These are phyloP conservation scores for Aporophyla nigra DNA, from an alignment of 2,888 invertebrate genomes.

Conservation along the genomic window DNA sequence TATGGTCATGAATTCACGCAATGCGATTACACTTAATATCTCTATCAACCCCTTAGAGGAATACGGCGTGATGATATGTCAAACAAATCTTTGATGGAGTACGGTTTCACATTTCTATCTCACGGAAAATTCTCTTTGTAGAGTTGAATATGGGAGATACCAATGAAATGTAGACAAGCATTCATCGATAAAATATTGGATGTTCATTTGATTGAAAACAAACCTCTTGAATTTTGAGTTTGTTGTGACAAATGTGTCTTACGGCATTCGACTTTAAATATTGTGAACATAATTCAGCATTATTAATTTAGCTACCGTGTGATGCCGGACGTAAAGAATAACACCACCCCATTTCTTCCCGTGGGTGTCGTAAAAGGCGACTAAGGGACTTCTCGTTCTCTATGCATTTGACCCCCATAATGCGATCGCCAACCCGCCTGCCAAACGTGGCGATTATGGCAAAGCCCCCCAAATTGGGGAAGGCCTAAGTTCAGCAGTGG, in stretches of 20 bases:
- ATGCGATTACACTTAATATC: not conserved
- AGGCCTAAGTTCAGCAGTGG: too few relatives aligned
- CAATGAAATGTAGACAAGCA: slow-evolving; percentile 14
- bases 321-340: too few relatives aligned
- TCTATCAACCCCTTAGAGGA: not conserved
- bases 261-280: not conserved
- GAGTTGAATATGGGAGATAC: not conserved
- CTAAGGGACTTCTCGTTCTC: too few relatives aligned
- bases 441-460: too few relatives aligned
- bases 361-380: too few relatives aligned
- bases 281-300: too few relatives aligned
- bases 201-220: not conserved
- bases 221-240: not conserved
- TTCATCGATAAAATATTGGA: not conserved
- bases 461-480: too few relatives aligned
- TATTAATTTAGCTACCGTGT: too few relatives aligned
- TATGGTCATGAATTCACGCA: not conserved
- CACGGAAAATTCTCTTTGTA: slow-evolving; percentile 13
- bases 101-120: slow-evolving; percentile 4
- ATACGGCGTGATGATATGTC: not conserved
- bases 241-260: not conserved
- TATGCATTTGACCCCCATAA: too few relatives aligned
- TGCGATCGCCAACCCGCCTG: too few relatives aligned
- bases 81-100: slow-evolving; percentile 5
- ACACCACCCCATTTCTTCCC: too few relatives aligned